A percentile compares a stretch with the other conserved stretches of the same genome.
Evolutionary conservation across 1,140 invertebrate genomes (phyloP).

Genomic region (Helicoverpa armigera): DNA sequence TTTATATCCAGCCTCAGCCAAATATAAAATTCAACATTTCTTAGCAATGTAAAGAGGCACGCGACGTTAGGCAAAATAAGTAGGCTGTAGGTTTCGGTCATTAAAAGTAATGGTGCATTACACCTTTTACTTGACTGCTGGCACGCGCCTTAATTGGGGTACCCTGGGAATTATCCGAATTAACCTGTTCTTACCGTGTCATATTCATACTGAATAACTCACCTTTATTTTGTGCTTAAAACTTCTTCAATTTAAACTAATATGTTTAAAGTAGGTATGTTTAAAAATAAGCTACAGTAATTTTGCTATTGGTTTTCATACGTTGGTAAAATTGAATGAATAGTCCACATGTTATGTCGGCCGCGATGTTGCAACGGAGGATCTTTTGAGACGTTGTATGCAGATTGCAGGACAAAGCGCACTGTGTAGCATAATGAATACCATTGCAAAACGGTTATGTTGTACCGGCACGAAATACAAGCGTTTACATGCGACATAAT

Average conservation of each 20-base stretch:
- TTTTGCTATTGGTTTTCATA: too few species aligned
- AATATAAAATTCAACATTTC: slow-evolving; percentile 22
- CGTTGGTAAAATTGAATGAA: not conserved
- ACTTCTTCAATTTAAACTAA: not conserved
- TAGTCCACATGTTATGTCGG: not conserved
- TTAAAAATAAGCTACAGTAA: too few species aligned
- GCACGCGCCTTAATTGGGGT: slow-evolving; percentile 39
- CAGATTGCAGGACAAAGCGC: slow-evolving; percentile 25
- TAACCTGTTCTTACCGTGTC: slow-evolving; percentile 13
- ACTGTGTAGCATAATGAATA: slow-evolving; percentile 14
- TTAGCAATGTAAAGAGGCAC: slow-evolving; percentile 22
- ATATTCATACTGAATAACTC: slow-evolving; percentile 24
- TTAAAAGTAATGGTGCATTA: slow-evolving; percentile 45
- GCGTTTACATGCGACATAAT: slow-evolving; percentile 28
- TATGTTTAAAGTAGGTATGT: not conserved
- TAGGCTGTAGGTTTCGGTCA: slow-evolving; percentile 23
- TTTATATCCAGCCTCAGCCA: too few species aligned
- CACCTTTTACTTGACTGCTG: slow-evolving; percentile 2
- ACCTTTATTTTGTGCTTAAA: slow-evolving; percentile 4
- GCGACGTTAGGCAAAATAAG: slow-evolving; percentile 1
- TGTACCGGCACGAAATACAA: slow-evolving; percentile 6
- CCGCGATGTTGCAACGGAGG: slow-evolving; percentile 7
- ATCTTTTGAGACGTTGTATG: slow-evolving; percentile 24
- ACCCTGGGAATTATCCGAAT: slow-evolving; percentile 18
- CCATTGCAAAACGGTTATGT: slow-evolving; percentile 16